phyloP scores from a whole-genome alignment of 1,140 invertebrate species.

The Brachionus rubens region DNA sequence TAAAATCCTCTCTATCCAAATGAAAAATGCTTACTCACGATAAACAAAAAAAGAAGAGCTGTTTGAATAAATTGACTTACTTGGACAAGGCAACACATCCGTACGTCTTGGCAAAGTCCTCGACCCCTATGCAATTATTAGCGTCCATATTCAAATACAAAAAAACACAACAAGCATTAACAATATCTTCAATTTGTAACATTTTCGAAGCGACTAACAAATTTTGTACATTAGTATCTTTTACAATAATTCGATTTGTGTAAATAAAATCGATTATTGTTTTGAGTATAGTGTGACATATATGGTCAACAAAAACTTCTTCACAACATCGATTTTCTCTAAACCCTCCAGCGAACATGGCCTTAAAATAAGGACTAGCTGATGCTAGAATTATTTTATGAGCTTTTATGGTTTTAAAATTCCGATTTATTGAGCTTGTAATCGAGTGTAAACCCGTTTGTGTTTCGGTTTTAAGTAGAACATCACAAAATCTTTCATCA shows the following conservation, averaged over 20 bases:
- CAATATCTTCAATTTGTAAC: conserved; percentile 86
- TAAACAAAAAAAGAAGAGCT: too few relatives aligned
- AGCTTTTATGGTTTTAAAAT: conserved; percentile 49
- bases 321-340: conserved; percentile 60
- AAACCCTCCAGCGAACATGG: conserved; percentile 79
- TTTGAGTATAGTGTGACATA: conserved; percentile 78
- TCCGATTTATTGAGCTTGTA: background rate
- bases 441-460: conserved; percentile 48
- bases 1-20: too few relatives aligned
- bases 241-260: conserved; percentile 78
- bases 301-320: conserved; percentile 75
- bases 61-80: conserved; percentile 74
- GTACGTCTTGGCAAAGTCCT: conserved; percentile 84
- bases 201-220: conserved; percentile 84
- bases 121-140: conserved; percentile 87
- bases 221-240: conserved; percentile 84
- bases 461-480: conserved; percentile 54
- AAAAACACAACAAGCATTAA: conserved; percentile 83
- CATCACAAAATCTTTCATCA: conserved; percentile 76
- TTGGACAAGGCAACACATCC: conserved; percentile 73
- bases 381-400: conserved; percentile 59
- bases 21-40: too few relatives aligned
- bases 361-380: conserved; percentile 69
- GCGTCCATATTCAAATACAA: conserved; percentile 83
- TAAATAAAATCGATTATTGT: conserved; percentile 84